These are phyloP conservation scores for Caenorhabditis imperialis DNA, from an alignment of 2,888 invertebrate genomes.

Conservation along the genomic window DNA sequence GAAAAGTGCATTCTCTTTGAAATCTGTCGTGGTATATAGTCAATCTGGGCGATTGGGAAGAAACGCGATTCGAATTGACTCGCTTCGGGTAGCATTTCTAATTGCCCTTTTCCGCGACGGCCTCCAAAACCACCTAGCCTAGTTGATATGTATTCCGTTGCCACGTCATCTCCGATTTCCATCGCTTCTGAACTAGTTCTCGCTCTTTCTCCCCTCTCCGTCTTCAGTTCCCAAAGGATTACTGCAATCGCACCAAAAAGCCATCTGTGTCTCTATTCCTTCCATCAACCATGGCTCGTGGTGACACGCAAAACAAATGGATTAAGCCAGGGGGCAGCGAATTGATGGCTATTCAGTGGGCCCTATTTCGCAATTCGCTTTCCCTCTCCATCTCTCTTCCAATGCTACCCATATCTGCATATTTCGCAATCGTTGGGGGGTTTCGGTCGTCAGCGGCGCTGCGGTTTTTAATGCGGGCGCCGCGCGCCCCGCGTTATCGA, in stretches of 20 bases:
- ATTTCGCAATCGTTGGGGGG: slow-evolving; percentile 45
- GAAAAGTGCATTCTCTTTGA: no score
- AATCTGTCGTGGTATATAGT: no score
- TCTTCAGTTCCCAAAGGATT: slow-evolving; percentile 46
- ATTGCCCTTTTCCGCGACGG: no score
- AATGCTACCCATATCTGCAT: slow-evolving; percentile 34
- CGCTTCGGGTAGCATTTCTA: no score
- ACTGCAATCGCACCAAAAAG: slow-evolving; percentile 44
- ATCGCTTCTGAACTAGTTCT: slow-evolving; percentile 17
- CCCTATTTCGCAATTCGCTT: slow-evolving; percentile 29
- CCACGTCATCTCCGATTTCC: slow-evolving; percentile 4
- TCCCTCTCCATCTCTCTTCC: slow-evolving; percentile 6
- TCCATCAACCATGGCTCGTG: slow-evolving; percentile 10
- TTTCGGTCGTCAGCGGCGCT: slow-evolving; percentile 32
- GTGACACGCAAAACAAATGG: slow-evolving; percentile 49
- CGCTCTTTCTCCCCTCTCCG: slow-evolving; percentile 3
- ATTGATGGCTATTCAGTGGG: slow-evolving; percentile 6
- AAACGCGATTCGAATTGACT: no score
- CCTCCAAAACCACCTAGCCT: no score
- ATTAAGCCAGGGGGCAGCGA: slow-evolving; percentile 24
- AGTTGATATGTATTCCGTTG: no score
- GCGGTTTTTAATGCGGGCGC: slow-evolving; percentile 51
- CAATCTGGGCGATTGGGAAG: no score
- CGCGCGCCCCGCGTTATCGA: slow-evolving; percentile 50
- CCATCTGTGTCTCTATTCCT: slow-evolving; percentile 31